These are phyloP conservation scores for Eugnorisma glareosa DNA, from an alignment of 2,888 invertebrate genomes.

Conservation along the genomic window DNA sequence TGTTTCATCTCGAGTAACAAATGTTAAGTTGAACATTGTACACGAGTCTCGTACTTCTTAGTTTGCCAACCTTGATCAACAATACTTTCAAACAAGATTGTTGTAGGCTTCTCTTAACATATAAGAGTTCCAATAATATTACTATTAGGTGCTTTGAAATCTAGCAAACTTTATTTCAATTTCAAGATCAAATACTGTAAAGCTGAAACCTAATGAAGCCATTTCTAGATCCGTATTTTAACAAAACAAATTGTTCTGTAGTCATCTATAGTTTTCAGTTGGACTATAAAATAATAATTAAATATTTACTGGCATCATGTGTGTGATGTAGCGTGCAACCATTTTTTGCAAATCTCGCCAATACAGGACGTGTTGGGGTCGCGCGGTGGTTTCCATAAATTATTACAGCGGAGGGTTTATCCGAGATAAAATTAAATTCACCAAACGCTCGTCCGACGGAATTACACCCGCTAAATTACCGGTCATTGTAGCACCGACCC, in stretches of 20 bases:
- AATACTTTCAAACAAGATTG: conserved; percentile 67
- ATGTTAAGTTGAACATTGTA: conserved; percentile 85
- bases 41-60: conserved; percentile 72
- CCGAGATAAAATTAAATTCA: conserved; percentile 85
- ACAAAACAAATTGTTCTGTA: conserved; percentile 1
- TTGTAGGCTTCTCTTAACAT: conserved; percentile 70
- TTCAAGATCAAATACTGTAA: conserved; percentile 14
- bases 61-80: conserved; percentile 74
- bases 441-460: conserved; percentile 75
- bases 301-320: conserved; percentile 23
- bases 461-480: conserved; percentile 84
- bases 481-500: conserved; percentile 79
- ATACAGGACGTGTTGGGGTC: conserved; percentile 62
- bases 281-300: conserved; percentile 39
- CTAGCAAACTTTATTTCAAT: conserved; percentile 10
- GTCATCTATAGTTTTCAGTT: neutral
- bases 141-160: conserved; percentile 14
- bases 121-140: conserved; percentile 20
- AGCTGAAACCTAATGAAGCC: neutral
- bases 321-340: conserved; percentile 31
- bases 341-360: conserved; percentile 57
- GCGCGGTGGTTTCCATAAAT: conserved; percentile 79
- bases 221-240: neutral
- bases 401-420: conserved; percentile 78
- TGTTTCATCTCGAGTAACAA: conserved; percentile 84